Evolutionary conservation across 2,113 vertebrate species (phyloP), one percentile per base, ranked within the genome.

Genomic region (Ramphastos sulfuratus): DNA sequence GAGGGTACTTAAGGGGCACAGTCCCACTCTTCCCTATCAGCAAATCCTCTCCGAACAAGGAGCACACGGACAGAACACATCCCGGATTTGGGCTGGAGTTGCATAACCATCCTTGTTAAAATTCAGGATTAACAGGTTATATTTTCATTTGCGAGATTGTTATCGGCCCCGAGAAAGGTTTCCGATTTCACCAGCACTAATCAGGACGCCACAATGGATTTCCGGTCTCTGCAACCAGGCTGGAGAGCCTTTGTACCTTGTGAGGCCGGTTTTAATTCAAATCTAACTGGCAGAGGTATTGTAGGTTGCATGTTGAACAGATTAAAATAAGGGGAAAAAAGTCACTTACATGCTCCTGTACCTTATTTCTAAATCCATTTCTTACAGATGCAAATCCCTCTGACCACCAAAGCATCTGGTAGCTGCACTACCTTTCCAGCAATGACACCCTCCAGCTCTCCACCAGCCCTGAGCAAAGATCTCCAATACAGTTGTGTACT

Each of bases 91-190:
- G 90, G 58, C 39, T 24, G 27, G 11, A 61, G 89, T 91, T 90
- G 73, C 85, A 59, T 63, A 94, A 95, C 55, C 66, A 54, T 65
- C 58, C 80, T 46, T 88, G 85, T 66, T 86, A 83, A 90, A 93
- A 94, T 91, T 95, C 94, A 96, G 92, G 95, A 96, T 93, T 87
- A 96, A 82, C 94, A 93, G 96, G 95, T 95, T 95, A 87, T 88
- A 95, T 92, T 95, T 95, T 95, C 94, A 95, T 96, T 76, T 77
- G 71, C 0, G 10, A 95, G 94, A 94, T 95, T 50, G 35, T 84
- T 95, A 96, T 95, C 94, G 72, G 85, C 82, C 55, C 77, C 3
- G 12, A 95, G 87, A 95, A 94, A 94, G 93, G 93, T 93, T 95
- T 96, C 93, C 42, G 19, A 96, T 96, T 95, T 96, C 96, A 96